Evolutionary conservation across 2,113 vertebrate genomes (phyloP).

Genomic region (Hippocampus mohnikei): DNA sequence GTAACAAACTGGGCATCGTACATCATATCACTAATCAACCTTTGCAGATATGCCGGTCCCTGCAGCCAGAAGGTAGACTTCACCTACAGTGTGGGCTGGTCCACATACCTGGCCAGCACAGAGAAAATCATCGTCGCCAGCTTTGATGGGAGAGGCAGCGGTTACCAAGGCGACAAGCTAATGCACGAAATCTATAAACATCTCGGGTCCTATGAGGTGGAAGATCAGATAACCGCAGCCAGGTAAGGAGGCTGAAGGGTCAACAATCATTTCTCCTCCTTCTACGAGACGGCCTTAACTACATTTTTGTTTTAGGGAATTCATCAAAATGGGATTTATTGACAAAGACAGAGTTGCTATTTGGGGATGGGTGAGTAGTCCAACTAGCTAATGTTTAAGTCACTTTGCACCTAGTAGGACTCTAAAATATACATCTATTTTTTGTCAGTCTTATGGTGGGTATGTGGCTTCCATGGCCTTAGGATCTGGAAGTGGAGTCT

Average conservation of each 20-base stretch:
- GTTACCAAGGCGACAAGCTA: conserved; percentile 89
- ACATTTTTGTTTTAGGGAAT: conserved; percentile 73
- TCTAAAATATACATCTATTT: conserved; percentile 15
- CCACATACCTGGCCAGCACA: conserved; percentile 90
- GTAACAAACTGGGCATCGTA: background rate
- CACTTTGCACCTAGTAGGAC: background rate
- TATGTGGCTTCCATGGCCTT: conserved; percentile 95
- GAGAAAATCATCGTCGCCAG: conserved; percentile 93
- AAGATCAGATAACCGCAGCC: conserved; percentile 90
- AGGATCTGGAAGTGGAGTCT: conserved; percentile 86
- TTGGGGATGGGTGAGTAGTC: conserved; percentile 95
- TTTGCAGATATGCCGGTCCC: conserved; percentile 87
- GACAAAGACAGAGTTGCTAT: conserved; percentile 85
- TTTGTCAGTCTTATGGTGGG: conserved; percentile 91
- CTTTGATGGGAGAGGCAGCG: conserved; percentile 96
- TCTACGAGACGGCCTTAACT: background rate
- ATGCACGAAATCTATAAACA: conserved; percentile 89
- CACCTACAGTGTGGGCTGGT: conserved; percentile 80
- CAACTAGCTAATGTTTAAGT: background rate
- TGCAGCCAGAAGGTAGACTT: conserved; percentile 88
- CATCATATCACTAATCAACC: background rate
- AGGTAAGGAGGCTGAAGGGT: conserved; percentile 67
- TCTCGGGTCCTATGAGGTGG: conserved; percentile 91
- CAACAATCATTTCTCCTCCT: background rate
- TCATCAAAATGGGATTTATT: conserved; percentile 84